Base-by-base conservation (phyloP, 2,888 invertebrate genomes). In the Heliothis peltigera region DNA sequence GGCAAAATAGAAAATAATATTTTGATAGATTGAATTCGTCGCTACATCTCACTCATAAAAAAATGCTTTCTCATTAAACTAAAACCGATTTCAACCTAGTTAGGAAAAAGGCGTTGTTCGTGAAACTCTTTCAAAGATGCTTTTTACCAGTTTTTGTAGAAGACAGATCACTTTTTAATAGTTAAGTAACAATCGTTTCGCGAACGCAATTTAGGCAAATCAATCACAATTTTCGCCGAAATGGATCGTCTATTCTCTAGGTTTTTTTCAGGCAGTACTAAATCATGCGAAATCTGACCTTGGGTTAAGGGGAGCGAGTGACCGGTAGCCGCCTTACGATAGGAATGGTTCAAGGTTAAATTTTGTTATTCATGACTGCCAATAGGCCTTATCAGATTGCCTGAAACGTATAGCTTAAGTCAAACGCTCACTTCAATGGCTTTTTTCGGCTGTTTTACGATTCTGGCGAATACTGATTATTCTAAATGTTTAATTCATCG, bases 281-380 rank as follows among this genome's bases (percentile, higher is more conserved):
- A 66, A 15, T 70, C 68, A 58, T 61, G 54, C 54, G 8, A 48
- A 57, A 74, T 87, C 81, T 89, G 80, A 83, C 91, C 90, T 91
- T 91, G 84, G 71, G 80, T 86, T 87, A 85, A 51, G 82, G 84
- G 75, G 58, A 79, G 69, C 66, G 62, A 62, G 73, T 84, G 85
- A 83, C 84, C 84, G 77, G 57, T 64, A 75, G 64, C 71, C 73
- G 51, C 44, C 59, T 32, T 55, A 28, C 64, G 53, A 65, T 70
- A 66, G 81, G 87, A 84, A 80, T 84, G 80, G 89, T 91, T 93
- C 92, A 93, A 92, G 94, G 93, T 71, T 79, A 73, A 56, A 86
- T 87, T 90, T 89, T 85, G 87, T 86, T 90, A 92, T 91, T 91
- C 91, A 90, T 87, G 88, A 87, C 81, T 81, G 81, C 85, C 86